Percentiles rank a stretch among this genome's conserved stretches.
phyloP scores from a whole-genome alignment of 2,888 invertebrate species.

The Nephrotoma flavescens region DNA sequence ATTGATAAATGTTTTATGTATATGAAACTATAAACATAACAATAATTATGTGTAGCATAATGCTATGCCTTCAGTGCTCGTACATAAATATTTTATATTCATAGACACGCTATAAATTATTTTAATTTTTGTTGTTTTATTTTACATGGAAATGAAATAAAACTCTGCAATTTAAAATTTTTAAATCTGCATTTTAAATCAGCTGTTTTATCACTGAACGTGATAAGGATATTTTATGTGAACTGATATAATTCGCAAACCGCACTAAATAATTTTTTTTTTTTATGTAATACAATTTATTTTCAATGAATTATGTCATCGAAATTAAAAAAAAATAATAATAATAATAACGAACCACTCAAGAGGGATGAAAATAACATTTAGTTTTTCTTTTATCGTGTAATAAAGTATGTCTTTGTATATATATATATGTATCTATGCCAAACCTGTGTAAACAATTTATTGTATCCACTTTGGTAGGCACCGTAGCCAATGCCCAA shows the following conservation, averaged over 20 bases:
- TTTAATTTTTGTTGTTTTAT: background rate
- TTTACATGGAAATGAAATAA: background rate
- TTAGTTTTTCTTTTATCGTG: background rate
- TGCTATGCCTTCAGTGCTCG: background rate
- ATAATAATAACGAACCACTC: background rate
- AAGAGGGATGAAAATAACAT: background rate
- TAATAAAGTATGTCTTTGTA: background rate
- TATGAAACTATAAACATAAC: background rate
- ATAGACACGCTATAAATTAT: background rate
- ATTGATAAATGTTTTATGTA: background rate
- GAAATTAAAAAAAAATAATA: background rate
- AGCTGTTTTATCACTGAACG: background rate
- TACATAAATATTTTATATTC: background rate
- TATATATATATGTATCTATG: background rate
- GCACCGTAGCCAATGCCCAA: constrained; percentile 29
- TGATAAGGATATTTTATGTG: background rate
- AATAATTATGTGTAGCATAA: background rate
- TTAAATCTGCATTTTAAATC: background rate
- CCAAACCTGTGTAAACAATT: constrained; percentile 32
- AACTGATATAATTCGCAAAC: background rate
- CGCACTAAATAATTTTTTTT: background rate
- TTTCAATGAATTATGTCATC: background rate
- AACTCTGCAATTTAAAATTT: background rate
- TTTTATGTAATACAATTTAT: background rate
- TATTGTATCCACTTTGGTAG: constrained; percentile 33